Conservation (phyloP, 2,797 vertebrate genomes). For the Typhlichthys eigenmanni region DNA sequence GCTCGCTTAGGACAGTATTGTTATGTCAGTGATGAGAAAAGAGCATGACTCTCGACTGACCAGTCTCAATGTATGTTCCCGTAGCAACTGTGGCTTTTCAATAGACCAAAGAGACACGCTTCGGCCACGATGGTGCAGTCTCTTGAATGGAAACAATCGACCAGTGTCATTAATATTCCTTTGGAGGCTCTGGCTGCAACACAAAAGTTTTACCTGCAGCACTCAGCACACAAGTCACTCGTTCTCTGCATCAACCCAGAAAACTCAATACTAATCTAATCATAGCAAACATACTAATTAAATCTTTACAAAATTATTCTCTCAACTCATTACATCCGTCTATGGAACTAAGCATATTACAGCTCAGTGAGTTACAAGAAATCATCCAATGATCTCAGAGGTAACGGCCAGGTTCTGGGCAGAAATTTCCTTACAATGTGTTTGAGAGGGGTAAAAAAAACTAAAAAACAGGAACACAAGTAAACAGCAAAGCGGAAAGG, state of each 20-base stretch:
- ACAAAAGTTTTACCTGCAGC: constrained; percentile 59
- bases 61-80: constrained; percentile 41
- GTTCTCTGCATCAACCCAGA: constrained; percentile 17
- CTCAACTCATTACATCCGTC: constrained; percentile 19
- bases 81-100: constrained; percentile 54
- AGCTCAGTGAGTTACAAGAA: constrained; percentile 15
- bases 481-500: constrained; percentile 66
- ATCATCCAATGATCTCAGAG: constrained; percentile 33
- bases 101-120: constrained; percentile 42
- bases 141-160: constrained; percentile 53
- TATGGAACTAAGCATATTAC: constrained; percentile 19
- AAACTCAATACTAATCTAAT: constrained; percentile 24
- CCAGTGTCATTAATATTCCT: constrained; percentile 59
- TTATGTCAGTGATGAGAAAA: constrained; percentile 41
- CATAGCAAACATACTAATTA: neutral
- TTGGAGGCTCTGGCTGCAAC: constrained; percentile 35
- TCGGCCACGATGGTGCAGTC: constrained; percentile 27
- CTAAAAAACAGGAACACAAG: constrained; percentile 60
- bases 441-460: constrained; percentile 27
- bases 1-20: constrained; percentile 26
- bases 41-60: constrained; percentile 48
- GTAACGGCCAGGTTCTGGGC: constrained; percentile 37
- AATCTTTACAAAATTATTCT: constrained; percentile 22
- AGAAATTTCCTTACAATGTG: constrained; percentile 50
- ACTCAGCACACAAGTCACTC: constrained; percentile 24